Base-by-base conservation (phyloP, 2,113 vertebrate genomes). In the Periophthalmodon schlosseri region DNA sequence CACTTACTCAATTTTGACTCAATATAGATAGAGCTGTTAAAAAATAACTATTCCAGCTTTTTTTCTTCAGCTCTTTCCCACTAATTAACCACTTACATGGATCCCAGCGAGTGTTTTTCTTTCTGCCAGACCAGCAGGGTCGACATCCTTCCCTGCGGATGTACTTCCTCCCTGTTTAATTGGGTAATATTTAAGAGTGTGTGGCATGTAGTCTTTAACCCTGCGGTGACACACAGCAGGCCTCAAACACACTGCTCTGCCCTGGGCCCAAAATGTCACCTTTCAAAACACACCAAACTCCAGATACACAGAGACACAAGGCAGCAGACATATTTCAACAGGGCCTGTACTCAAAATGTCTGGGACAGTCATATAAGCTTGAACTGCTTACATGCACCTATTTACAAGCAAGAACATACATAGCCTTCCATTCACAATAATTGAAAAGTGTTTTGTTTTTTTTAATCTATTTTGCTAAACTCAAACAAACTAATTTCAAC, bases 101-200 rank as follows among this genome's bases (percentile, higher is more conserved):
- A 64, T 44, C 24, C 64, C 63, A 70, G 20, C 58, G 56, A 70
- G 10, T 47, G 63, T 47, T 78, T 83, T 83, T 74, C 69, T 77
- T 65, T 82, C 70, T 33, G 1, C 77, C 61, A 33, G 63, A 73
- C 52, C 56, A 67, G 70, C 34, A 8, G 63, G 72, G 73, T 65
- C n/a, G 34, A 80, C 79, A 84, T 74, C 69, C 1, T 72, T 74
- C 76, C 77, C 73, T 50, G 56, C 77, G 77, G 75, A 72, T 76
- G 69, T 70, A 73, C 67, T 73, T 70, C 64, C 24, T 75, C 24
- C 33, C 58, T 75, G 66, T 74, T 74, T 88, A 83, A 91, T 86
- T 88, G 74, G 76, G 72, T 72, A 85, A 86, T 84, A 68, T 82
- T 74, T 82, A 58, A 76, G 76, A 76, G 61, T 81, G 80, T 86